Base-by-base conservation (phyloP, 2,888 invertebrate genomes). In the Drosophila anomalata region DNA sequence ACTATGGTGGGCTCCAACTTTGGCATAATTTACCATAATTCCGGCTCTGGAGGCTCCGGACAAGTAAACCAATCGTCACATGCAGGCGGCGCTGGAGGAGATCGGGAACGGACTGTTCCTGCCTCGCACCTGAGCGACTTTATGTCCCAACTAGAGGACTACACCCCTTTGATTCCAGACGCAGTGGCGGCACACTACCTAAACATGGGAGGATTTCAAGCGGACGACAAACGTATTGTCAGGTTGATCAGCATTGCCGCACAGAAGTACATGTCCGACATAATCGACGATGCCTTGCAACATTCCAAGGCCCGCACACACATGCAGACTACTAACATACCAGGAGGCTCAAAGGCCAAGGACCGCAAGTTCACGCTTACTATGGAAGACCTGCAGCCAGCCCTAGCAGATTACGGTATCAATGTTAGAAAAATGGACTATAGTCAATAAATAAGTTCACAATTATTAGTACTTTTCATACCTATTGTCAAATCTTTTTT, bases 211-310 rank as follows among this genome's bases (percentile, higher is more conserved):
- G 99, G 98, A n/a, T 97, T 99, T 89, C 97, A 98, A 89, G 94
- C 97, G 0, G 95, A 96, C 61, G 99, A 99, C 92, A 97, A 98
- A 0, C 94, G 98, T 87, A 94, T 97, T 76, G 94, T 98, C 1
- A 94, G 99, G 0, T 93, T 99, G 24, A 96, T 99, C 73, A 98
- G 99, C 0, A 92, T 99, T 62, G 98, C 99, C 3, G 96, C 98
- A 0, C 99, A 99, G 91, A 99, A 99, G 91, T 99, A 98, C 90
- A 95, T 99, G 61, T 98, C 99, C 0, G 99, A 99, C 91, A 96
- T 99, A 69, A 97, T 97, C 0, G 98, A 98, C 87, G 99, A 99
- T 92, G 98, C 99, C 0, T 93, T 99, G 42, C 99, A 99, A 88
- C 98, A 99, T 90, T 98, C 98, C 91, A 98, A 98, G 91, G 97